Evolutionary conservation across 2,797 vertebrate genomes (phyloP).

Genomic region (Spinibarbus caldwelli): DNA sequence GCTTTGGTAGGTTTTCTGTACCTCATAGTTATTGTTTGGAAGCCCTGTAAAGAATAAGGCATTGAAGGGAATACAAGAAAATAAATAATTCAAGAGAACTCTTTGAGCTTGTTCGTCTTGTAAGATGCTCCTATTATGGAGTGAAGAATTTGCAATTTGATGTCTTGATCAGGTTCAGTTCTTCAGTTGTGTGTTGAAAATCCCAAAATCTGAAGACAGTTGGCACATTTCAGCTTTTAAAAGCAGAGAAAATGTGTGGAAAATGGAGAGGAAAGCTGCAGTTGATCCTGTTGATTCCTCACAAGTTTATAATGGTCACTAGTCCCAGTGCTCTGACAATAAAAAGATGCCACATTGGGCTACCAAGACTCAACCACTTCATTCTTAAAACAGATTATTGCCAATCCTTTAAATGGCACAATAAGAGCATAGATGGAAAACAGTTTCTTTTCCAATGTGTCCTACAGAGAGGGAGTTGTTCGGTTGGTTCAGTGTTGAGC

Average conservation of each 20-base stretch:
- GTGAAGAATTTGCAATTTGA: slow-evolving; percentile 23
- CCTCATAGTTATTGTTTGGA: slow-evolving; percentile 70
- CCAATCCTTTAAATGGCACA: slow-evolving; percentile 81
- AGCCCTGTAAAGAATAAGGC: slow-evolving; percentile 78
- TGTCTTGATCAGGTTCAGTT: background rate
- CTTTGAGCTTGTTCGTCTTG: background rate
- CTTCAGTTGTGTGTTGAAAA: slow-evolving; percentile 8
- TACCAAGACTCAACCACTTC: slow-evolving; percentile 57
- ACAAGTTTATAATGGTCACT: slow-evolving; percentile 47
- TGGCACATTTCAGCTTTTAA: slow-evolving; percentile 34
- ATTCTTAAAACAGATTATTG: slow-evolving; percentile 40
- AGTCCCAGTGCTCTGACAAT: slow-evolving; percentile 82
- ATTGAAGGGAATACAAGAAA: slow-evolving; percentile 57
- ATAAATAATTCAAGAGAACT: slow-evolving; percentile 67
- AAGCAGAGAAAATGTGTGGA: slow-evolving; percentile 15
- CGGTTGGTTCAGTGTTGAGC: slow-evolving; percentile 79
- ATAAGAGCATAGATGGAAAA: slow-evolving; percentile 64
- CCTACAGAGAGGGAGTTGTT: slow-evolving; percentile 48
- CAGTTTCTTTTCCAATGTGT: slow-evolving; percentile 53
- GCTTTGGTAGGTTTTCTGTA: slow-evolving; percentile 77
- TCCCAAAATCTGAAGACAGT: slow-evolving; percentile 20
- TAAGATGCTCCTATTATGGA: background rate
- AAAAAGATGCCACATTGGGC: slow-evolving; percentile 68
- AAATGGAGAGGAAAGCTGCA: slow-evolving; percentile 19
- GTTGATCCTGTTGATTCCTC: slow-evolving; percentile 42